Base-by-base conservation (phyloP, 2,113 vertebrate species). In the Cranoglanis bouderius region DNA sequence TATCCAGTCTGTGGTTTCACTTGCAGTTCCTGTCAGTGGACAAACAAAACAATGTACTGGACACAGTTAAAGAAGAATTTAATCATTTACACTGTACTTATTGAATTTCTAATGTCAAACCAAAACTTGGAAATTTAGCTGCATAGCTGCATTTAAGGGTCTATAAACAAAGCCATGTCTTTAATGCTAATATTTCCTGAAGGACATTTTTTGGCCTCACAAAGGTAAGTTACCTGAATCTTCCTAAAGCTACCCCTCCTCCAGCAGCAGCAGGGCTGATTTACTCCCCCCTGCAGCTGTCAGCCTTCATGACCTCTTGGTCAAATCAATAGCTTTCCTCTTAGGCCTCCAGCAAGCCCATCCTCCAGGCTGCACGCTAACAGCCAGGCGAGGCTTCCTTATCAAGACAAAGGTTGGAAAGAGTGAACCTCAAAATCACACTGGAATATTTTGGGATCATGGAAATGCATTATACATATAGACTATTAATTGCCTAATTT, bases 261-360 rank as follows among this genome's bases (percentile, higher is more conserved):
- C 78, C 86, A 86, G 65, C 78, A 84, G 86, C 70, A 84, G 86
- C n/a, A 80, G 70, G 63, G 59, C 61, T 89, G 74, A 89, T 84
- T 91, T 82, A 32, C 80, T 59, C 59, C 72, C 83, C 57, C 77
- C 84, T 88, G 91, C 88, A 92, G 91, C 90, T 92, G 91, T 90
- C 86, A 88, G 82, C 86, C 88, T 90, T 75, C 55, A 61, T 89
- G 90, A 90, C 89, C 91, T 87, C 85, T 61, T 84, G 84, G 72
- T 81, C 86, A 89, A 90, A 92, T 90, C 91, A 92, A 92, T 89
- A 92, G 90, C 49, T 83, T 84, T 87, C 77, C 89, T 88, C 78
- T 88, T 40, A 81, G 87, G 90, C 88, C 91, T 88, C 82, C 63
- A 81, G 53, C 61, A 88, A 72, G 59, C 82, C 82, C 49, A 72